Evolutionary conservation across 2,797 vertebrate species (phyloP).

Genomic region (Sus cebifrons): DNA sequence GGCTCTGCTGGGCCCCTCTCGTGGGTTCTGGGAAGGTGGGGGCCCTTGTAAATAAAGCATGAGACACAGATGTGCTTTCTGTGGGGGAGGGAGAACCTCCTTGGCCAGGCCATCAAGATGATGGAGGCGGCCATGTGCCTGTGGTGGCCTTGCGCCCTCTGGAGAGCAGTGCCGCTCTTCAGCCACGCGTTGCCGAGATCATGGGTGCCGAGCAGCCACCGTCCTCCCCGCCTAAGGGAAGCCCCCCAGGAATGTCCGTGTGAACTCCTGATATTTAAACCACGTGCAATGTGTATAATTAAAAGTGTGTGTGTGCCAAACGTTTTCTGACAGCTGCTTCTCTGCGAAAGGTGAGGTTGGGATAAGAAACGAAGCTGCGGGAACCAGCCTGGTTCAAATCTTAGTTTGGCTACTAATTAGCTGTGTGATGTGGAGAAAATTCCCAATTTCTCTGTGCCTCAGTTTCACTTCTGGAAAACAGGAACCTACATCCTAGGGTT

Average conservation of each 20-base stretch:
- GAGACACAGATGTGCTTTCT: background rate
- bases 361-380: background rate
- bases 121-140: background rate
- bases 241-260: background rate
- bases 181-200: background rate
- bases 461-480: background rate
- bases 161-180: background rate
- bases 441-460: background rate
- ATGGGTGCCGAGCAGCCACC: background rate
- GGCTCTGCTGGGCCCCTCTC: background rate
- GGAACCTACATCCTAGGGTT: no score
- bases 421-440: background rate
- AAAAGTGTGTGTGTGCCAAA: background rate
- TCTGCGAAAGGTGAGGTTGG: background rate
- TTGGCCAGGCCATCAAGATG: background rate
- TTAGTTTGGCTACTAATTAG: background rate
- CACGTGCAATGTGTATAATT: background rate
- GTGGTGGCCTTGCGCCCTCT: background rate
- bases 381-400: background rate
- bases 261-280: background rate
- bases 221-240: background rate
- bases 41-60: slow-evolving; percentile 42
- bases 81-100: background rate
- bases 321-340: background rate
- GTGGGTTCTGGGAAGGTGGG: background rate